Conservation (phyloP, 2,113 vertebrate genomes). For the Asarcornis scutulata region DNA sequence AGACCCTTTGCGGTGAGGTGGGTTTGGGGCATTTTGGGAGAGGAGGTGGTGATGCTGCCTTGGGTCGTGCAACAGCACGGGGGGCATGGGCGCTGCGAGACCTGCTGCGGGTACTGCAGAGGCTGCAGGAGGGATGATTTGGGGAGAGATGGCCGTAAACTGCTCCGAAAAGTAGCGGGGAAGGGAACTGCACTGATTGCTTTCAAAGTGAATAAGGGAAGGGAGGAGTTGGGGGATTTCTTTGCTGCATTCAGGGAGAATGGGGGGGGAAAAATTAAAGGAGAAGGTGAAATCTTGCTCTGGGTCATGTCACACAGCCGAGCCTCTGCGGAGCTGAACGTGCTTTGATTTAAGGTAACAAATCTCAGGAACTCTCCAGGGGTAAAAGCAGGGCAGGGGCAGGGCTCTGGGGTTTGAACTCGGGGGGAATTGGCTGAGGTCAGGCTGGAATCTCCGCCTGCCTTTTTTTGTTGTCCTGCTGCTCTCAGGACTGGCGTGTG, state of each 20-base stretch:
- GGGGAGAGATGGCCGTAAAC: not conserved
- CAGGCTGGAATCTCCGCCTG: not conserved
- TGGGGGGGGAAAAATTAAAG: fast-evolving
- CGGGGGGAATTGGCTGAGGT: not conserved
- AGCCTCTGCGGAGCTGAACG: not conserved
- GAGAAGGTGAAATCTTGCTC: not conserved
- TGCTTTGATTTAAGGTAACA: slow-evolving; percentile 57
- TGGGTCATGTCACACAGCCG: not conserved
- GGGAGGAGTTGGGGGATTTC: not conserved
- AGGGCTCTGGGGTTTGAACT: not conserved
- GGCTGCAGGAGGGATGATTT: not conserved
- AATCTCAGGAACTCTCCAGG: slow-evolving; percentile 5
- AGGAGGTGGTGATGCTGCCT: not conserved
- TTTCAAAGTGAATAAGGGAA: not conserved
- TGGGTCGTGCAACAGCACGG: fast-evolving
- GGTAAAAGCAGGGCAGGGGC: slow-evolving; percentile 23
- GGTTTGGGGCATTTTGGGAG: not conserved
- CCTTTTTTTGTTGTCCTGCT: not conserved
- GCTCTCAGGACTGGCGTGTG: not conserved
- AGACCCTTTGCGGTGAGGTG: not conserved
- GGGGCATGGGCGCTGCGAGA: not conserved
- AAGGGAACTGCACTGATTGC: not conserved
- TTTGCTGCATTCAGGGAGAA: not conserved
- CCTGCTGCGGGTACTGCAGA: fast-evolving
- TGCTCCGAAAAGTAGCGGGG: not conserved